A percentile compares a stretch with the other conserved stretches of the same genome.
These are phyloP conservation scores for Acinonyx jubatus DNA, from an alignment of 2,113 vertebrate species.

Conservation along the genomic window DNA sequence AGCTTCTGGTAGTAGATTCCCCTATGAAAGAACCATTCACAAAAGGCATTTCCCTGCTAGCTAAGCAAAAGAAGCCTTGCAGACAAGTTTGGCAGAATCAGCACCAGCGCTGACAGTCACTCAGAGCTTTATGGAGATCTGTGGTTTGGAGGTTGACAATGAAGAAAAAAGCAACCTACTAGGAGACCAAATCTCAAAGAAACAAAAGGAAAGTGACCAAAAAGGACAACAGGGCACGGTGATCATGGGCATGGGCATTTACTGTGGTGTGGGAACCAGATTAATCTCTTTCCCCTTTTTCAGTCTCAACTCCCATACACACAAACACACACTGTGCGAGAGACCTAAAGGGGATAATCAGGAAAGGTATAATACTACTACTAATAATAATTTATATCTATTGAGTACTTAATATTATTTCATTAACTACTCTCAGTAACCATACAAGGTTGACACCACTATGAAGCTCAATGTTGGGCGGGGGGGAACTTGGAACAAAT, in stretches of 20 bases:
- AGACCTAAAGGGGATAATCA: not conserved
- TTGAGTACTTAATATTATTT: not conserved
- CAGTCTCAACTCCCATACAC: not conserved
- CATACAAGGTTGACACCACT: not conserved
- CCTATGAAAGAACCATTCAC: not conserved
- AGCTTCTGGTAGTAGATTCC: not conserved
- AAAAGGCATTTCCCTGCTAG: not conserved
- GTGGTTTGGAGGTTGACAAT: not conserved
- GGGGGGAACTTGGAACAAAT: not conserved
- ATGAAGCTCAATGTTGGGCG: no score
- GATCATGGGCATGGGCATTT: not conserved
- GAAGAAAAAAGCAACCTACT: not conserved
- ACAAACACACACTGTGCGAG: not conserved
- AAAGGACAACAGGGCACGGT: not conserved
- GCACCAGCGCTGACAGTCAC: not conserved
- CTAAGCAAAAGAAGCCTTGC: not conserved
- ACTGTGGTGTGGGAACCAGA: not conserved
- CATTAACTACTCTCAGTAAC: not conserved
- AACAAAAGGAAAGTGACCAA: not conserved
- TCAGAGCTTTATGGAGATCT: not conserved
- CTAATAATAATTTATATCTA: not conserved
- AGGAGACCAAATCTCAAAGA: not conserved
- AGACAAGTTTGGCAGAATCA: not conserved
- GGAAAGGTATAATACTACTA: not conserved
- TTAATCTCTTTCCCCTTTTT: not conserved